Evolutionary conservation across 2,888 invertebrate genomes (phyloP), one percentile per base, ranked within the genome.

Genomic region (Dolichopus griseipennis): DNA sequence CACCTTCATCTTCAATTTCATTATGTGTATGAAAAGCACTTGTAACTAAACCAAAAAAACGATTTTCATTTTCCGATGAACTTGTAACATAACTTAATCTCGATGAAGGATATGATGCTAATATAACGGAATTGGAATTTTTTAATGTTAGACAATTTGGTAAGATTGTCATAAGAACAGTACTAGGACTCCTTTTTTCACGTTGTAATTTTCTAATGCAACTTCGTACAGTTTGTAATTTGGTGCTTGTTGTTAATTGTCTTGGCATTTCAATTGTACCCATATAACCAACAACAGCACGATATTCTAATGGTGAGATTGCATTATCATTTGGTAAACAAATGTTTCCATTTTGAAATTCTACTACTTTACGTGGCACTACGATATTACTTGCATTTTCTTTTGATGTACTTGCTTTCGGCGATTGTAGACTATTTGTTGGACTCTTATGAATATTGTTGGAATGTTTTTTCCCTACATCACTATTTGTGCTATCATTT

Each of bases 191-290:
- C 66, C 95, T 88, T 78, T 95, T 91, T 75, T 97, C 97, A 70
- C 95, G 90, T 43, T 95, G 85, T 64, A 97, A 83, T 75, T 95
- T 89, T 70, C 93, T 87, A 65, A 97, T 95, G 71, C 96, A 96
- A 69, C 90, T 92, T 69, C 92, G 86, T 20, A 96, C 90, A 21
- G 91, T 88, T 78, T 89, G 87, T 73, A 91, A 81, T 68, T 93
- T 88, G 18, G 90, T 88, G 62, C 89, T 89, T 65, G 88, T 87
- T 67, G 90, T 84, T 64, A 92, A 84, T 73, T 92, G 90, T 78
- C 90, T 90, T 0, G 97, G 96, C 84, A 97, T 95, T 82, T 97
- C 97, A 71, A 97, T 95, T 1, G 97, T 96, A 27, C 97, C 97
- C 65, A 97, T 84, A 80, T 97, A 97, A 1, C 96, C 96, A 1